Conservation (phyloP, 2,888 invertebrate genomes). For the Catocala sponsa region DNA sequence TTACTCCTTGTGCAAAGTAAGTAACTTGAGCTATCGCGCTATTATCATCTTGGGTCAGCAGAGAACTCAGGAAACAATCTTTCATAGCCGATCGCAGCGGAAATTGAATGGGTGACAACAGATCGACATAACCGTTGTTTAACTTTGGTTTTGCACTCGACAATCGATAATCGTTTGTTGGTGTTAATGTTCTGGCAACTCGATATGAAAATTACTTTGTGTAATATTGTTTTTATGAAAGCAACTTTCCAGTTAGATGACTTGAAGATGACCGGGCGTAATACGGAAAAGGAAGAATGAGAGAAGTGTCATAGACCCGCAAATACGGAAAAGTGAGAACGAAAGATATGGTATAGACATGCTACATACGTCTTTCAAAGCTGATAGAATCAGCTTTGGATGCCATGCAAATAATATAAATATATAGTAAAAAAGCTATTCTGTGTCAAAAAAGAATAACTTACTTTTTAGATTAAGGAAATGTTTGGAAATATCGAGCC, state of each 20-base stretch:
- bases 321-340: too few relatives aligned
- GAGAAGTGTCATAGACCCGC: too few relatives aligned
- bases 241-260: not conserved
- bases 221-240: not conserved
- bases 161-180: constrained; percentile 13
- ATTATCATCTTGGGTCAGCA: constrained; percentile 35
- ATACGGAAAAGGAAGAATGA: too few relatives aligned
- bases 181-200: constrained; percentile 11
- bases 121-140: constrained; percentile 44
- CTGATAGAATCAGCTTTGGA: too few relatives aligned
- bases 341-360: too few relatives aligned
- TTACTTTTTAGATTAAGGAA: too few relatives aligned
- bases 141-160: constrained; percentile 26
- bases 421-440: too few relatives aligned
- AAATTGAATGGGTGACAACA: constrained; percentile 53
- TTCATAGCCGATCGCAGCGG: constrained; percentile 51
- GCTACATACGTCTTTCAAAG: too few relatives aligned
- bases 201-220: constrained; percentile 1
- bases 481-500: too few relatives aligned
- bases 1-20: constrained; percentile 11
- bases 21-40: constrained; percentile 48
- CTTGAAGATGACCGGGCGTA: too few relatives aligned
- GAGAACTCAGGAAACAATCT: constrained; percentile 52
- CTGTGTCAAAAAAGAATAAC: too few relatives aligned
- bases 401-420: too few relatives aligned